Evolutionary conservation across 2,113 vertebrate species (phyloP).

Genomic region (Phalacrocorax brasilianus): DNA sequence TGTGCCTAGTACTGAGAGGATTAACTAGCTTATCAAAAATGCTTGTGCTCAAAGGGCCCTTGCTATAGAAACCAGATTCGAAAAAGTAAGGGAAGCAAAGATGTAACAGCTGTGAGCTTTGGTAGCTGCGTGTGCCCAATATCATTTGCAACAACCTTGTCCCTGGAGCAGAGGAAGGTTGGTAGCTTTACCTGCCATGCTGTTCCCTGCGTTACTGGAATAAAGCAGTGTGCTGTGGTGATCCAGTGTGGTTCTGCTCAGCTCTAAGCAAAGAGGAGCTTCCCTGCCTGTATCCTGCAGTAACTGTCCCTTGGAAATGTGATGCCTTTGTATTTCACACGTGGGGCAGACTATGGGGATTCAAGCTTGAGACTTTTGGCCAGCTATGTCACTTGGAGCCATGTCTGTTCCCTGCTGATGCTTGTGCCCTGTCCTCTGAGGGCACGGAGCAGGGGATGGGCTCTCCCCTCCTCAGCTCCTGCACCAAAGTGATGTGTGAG

Average conservation of each 20-base stretch:
- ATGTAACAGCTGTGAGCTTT: neutral
- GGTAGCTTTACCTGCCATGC: neutral
- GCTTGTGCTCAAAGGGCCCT: neutral
- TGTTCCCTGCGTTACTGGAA: accelerated
- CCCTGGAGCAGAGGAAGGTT: neutral
- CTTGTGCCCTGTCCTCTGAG: neutral
- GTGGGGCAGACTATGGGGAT: too few species aligned
- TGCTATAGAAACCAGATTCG: neutral
- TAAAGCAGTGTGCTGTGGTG: neutral
- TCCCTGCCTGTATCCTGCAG: neutral
- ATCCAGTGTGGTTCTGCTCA: neutral
- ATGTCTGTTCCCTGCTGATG: neutral
- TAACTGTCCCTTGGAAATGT: neutral
- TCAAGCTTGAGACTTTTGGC: neutral
- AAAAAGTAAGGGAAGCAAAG: neutral
- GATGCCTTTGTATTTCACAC: neutral
- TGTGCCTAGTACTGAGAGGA: neutral
- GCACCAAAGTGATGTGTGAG: neutral
- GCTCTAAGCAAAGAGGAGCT: neutral
- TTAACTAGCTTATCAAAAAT: neutral
- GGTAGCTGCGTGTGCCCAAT: accelerated
- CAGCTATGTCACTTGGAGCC: neutral
- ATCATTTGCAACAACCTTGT: neutral
- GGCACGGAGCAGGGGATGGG: accelerated
- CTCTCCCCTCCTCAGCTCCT: neutral